These are phyloP conservation scores for Blera fallax DNA, from an alignment of 2,888 invertebrate genomes.

Conservation along the genomic window DNA sequence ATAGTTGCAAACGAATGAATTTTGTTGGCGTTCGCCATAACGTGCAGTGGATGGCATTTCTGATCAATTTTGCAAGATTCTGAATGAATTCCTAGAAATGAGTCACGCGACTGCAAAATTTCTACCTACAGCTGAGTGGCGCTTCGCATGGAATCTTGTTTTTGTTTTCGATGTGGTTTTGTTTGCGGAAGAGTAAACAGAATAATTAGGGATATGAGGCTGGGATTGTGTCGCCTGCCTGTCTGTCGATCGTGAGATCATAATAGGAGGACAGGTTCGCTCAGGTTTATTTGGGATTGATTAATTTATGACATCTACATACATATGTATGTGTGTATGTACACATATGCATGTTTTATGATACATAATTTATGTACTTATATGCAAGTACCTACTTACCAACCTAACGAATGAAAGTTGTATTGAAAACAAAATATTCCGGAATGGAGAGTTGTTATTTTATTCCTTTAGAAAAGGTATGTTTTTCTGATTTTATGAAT, in stretches of 20 bases:
- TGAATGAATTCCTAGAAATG: neutral
- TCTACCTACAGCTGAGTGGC: too few species aligned
- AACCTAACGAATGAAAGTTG: too few species aligned
- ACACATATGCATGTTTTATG: too few species aligned
- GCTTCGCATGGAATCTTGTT: neutral
- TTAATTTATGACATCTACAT: neutral
- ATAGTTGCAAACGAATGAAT: neutral
- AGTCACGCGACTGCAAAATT: too few species aligned
- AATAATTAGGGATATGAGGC: neutral
- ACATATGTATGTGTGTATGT: too few species aligned
- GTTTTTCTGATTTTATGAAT: too few species aligned
- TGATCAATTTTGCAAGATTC: neutral
- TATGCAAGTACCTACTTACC: too few species aligned
- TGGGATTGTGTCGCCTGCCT: neutral
- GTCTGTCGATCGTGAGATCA: neutral
- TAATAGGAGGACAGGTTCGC: neutral
- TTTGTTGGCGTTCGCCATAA: constrained; percentile 3
- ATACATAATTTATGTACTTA: too few species aligned
- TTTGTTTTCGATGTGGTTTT: neutral
- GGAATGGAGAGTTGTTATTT: too few species aligned
- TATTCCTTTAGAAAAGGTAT: too few species aligned
- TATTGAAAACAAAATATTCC: too few species aligned
- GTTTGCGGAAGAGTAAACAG: neutral
- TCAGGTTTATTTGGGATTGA: neutral
- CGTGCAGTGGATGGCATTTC: neutral